Base-by-base conservation (phyloP, 92 coral and sea anemone species). In the Nematostella vectensis region DNA sequence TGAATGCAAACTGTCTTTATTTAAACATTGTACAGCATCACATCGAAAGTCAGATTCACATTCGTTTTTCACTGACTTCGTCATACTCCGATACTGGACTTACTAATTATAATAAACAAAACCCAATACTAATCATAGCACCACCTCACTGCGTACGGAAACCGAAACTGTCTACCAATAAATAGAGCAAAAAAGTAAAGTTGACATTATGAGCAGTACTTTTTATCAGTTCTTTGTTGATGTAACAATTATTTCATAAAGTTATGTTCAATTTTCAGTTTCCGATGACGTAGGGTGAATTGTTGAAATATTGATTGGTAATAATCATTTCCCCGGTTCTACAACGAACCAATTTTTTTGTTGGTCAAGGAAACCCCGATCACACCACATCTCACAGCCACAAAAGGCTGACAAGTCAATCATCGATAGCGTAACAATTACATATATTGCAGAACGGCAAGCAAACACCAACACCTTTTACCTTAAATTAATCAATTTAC, bases 1-100 rank as follows among this genome's bases (percentile, higher is more conserved):
- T n/a, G n/a, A n/a, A n/a, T n/a, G n/a, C n/a, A n/a, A n/a, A 33
- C 15, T 33, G 6, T 33, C 6, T 33, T 33, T 33, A 33, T 6
- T 15, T 33, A 33, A 45, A 45, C 21, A 11, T 4, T 45, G 11
- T 8, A 54, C 55, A 66, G 72, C 47, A 66, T 25, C 29, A 44
- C 84, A 78, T 78, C 84, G 43, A 70, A 78, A 64, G 51, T 28
- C 25, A 71, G 84, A 62, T 30, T 25, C 55, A 61, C 78, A 24
- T 25, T 4, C 24, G 83, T 73, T 60, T 78, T 78, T 65, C 25
- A 36, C 85, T 60, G 54, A 30, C 66, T 28, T 78, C 85, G 47
- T 78, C 85, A 78, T 78, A 24, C 18, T 9, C 4, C 4, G 9
- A 45, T 17, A 8, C 51, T 45, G 9, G 51, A 17, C 4, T 6